These are phyloP conservation scores for Fringilla coelebs DNA, from an alignment of 2,797 vertebrate species.

Conservation along the genomic window DNA sequence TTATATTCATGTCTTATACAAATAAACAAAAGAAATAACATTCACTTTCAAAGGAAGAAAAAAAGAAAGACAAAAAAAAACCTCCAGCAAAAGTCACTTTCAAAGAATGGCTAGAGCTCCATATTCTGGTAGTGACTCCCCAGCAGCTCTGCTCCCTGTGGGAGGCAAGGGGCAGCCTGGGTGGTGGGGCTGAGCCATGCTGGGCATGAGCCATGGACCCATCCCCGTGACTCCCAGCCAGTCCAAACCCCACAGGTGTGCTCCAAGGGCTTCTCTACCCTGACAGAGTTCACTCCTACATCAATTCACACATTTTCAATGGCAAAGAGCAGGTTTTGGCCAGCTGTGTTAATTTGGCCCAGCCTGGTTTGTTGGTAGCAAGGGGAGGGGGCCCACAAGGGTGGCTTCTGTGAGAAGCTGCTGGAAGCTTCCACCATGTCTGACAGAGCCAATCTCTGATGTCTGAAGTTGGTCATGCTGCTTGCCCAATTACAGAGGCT, in stretches of 20 bases:
- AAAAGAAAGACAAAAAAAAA: background rate
- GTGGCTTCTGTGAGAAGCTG: background rate
- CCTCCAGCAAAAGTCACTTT: background rate
- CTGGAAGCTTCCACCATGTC: background rate
- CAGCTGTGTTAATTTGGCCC: background rate
- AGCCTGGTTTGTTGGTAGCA: background rate
- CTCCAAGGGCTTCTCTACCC: background rate
- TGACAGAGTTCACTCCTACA: background rate
- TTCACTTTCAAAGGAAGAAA: background rate
- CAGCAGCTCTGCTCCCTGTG: background rate
- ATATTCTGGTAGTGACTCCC: background rate
- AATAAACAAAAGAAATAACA: background rate
- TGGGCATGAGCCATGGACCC: background rate
- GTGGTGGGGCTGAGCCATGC: too few species aligned
- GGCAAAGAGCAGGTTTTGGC: background rate
- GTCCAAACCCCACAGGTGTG: accelerated
- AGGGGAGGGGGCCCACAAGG: background rate
- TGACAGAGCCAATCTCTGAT: background rate
- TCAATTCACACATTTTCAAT: background rate
- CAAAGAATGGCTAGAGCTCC: background rate
- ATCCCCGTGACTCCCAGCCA: accelerated
- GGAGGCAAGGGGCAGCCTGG: background rate
- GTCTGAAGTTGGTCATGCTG: background rate
- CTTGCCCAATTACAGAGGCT: background rate
- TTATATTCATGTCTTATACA: background rate